Evolutionary conservation across 2,113 vertebrate genomes (phyloP), one percentile per base, ranked within the genome.

Genomic region (Odontophorus gujanensis): DNA sequence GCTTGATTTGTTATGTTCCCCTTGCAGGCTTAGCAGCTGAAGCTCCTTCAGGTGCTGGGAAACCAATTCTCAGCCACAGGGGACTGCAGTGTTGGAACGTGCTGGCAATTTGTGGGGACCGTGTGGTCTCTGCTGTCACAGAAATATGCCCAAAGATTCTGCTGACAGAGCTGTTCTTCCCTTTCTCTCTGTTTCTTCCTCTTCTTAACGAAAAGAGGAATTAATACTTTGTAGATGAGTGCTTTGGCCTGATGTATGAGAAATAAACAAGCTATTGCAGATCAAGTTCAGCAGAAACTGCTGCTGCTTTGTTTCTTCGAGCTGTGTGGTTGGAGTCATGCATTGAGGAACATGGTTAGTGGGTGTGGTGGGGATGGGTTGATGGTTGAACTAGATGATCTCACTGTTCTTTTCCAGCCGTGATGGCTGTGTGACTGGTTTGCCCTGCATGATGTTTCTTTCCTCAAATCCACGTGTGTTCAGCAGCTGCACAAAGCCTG

Each of bases 161-260:
- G 0, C 66, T 94, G 73, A 61, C 26, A 4, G 2, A 38, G 8
- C 30, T 38, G 28, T n/a, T 34, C 28, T 51, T 22, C 24, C 50
- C 13, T 1, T 43, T 77, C 14, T 18, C 5, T 5, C 0, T 0
- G 50, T 9, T 22, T 78, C 47, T 12, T 9, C 9, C 8, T 62
- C 16, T 1, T 0, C 6, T 12, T 85, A 59, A n/a, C 15, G 9
- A 61, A 76, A 81, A 80, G 24, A 26, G 10, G 19, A 71, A 73
- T 53, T 11, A 19, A 45, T 58, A 17, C 3, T 0, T 14, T 75
- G 57, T 67, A 36, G 32, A 61, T 21, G 43, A 75, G 32, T 24
- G 13, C 48, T 81, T 78, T 20, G 9, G 21, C 48, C 40, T 19
- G 20, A 21, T 24, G 20, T 36, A 9, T 38, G 48, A 13, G 34